Evolutionary conservation across 2,888 invertebrate genomes (phyloP).

Genomic region (Mimas tiliae): DNA sequence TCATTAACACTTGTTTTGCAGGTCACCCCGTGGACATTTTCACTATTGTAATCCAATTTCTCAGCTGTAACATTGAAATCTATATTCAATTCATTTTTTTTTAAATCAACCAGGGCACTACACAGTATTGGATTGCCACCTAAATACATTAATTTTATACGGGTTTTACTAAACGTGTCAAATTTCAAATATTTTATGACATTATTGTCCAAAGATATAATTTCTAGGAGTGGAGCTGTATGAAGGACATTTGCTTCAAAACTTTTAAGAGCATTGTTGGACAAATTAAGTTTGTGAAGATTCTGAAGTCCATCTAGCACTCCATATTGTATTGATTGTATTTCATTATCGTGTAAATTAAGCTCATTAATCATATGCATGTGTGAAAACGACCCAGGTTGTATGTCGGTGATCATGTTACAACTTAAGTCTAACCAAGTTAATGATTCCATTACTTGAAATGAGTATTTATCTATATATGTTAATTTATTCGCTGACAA

Average conservation of each 20-base stretch:
- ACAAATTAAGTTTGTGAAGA: constrained; percentile 31
- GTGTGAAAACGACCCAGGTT: constrained; percentile 33
- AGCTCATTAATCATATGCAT: constrained; percentile 28
- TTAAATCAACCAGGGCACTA: constrained; percentile 27
- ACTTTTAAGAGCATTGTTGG: constrained; percentile 29
- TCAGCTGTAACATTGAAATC: constrained; percentile 37
- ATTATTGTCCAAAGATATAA: constrained; percentile 32
- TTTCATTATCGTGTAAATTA: constrained; percentile 30
- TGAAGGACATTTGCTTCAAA: constrained; percentile 32
- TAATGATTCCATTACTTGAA: constrained; percentile 30
- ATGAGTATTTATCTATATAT: constrained; percentile 32
- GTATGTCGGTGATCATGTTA: constrained; percentile 31
- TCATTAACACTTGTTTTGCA: constrained; percentile 39
- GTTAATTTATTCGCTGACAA: constrained; percentile 32
- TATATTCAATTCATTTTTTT: neutral
- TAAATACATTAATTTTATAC: constrained; percentile 26
- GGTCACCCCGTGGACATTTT: constrained; percentile 47
- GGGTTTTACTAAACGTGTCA: constrained; percentile 15
- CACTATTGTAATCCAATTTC: constrained; percentile 38
- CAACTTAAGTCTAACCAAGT: constrained; percentile 31
- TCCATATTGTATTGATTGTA: constrained; percentile 32
- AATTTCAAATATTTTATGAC: constrained; percentile 29
- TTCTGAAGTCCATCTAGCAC: constrained; percentile 32
- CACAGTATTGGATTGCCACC: constrained; percentile 34
- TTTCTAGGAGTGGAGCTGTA: constrained; percentile 22